A percentile compares a stretch with the other conserved stretches of the same genome.
Conservation (phyloP, 2,113 vertebrate genomes). For the Platycercus adscitus region DNA sequence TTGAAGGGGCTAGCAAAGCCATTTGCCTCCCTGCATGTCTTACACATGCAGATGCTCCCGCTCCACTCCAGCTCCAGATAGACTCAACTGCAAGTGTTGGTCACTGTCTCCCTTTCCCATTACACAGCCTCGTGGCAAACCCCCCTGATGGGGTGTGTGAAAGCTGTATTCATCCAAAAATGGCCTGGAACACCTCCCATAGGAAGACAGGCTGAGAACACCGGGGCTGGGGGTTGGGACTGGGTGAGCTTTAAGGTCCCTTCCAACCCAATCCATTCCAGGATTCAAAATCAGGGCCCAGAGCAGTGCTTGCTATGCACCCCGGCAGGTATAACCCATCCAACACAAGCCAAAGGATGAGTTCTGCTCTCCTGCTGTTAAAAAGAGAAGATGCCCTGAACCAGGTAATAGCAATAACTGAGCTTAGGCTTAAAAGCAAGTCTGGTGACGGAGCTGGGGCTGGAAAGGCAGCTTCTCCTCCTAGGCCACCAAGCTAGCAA, state of each 20-base stretch:
- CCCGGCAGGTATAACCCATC: background rate
- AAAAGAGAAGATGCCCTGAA: background rate
- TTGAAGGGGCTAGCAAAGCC: background rate
- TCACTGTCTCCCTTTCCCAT: background rate
- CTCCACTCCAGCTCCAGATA: background rate
- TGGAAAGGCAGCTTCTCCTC: background rate
- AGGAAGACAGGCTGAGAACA: background rate
- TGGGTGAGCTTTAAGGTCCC: background rate
- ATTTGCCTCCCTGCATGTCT: background rate
- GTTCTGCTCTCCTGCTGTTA: background rate
- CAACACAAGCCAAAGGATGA: background rate
- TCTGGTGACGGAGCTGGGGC: accelerated
- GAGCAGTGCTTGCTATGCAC: background rate
- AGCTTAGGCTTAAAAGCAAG: accelerated
- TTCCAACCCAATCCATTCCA: background rate
- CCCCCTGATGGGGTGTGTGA: too few species aligned
- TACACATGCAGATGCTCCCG: background rate
- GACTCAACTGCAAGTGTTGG: accelerated
- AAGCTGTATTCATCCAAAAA: background rate
- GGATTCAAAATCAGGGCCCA: background rate
- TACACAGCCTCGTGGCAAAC: accelerated
- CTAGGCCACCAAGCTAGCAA: background rate
- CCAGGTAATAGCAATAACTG: background rate
- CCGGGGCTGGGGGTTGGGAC: background rate
- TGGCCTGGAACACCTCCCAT: background rate